Evolutionary conservation across 2,797 vertebrate species (phyloP).

Genomic region (Acanthurus leucopareius): DNA sequence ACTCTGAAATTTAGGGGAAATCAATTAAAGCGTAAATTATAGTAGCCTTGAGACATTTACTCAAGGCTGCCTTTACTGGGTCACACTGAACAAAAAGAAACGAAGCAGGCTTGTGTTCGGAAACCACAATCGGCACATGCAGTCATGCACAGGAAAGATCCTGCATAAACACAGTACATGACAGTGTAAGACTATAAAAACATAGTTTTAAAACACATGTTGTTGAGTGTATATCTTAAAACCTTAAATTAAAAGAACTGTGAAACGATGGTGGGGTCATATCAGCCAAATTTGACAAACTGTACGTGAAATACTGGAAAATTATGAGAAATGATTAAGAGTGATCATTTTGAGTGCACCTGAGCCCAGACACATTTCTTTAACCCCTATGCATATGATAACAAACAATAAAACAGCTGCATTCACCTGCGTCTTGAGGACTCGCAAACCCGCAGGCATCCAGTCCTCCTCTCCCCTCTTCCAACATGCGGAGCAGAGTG

Average conservation of each 20-base stretch:
- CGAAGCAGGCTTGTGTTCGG: slow-evolving; percentile 2
- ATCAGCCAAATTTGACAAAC: not conserved
- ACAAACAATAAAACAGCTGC: slow-evolving; percentile 34
- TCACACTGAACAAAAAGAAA: slow-evolving; percentile 34
- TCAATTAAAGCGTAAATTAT: slow-evolving; percentile 72
- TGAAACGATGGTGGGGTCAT: not conserved
- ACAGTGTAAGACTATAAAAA: no score
- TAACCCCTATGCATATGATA: not conserved
- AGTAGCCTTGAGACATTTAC: slow-evolving; percentile 36
- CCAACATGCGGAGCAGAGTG: slow-evolving; percentile 59
- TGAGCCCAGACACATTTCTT: not conserved
- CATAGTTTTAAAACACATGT: not conserved
- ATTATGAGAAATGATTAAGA: not conserved
- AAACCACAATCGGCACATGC: not conserved
- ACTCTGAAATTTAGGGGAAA: slow-evolving; percentile 65
- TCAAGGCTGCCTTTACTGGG: slow-evolving; percentile 58
- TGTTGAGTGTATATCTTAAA: not conserved
- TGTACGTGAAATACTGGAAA: not conserved
- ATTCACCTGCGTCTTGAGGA: slow-evolving; percentile 81
- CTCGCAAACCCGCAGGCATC: slow-evolving; percentile 64
- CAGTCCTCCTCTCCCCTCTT: slow-evolving; percentile 58
- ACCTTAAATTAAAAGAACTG: not conserved
- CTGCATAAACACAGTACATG: not conserved
- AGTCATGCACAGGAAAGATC: not conserved
- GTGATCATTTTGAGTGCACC: no score